Conservation (phyloP, 2,113 vertebrate genomes). For the Megaceryle maxima region DNA sequence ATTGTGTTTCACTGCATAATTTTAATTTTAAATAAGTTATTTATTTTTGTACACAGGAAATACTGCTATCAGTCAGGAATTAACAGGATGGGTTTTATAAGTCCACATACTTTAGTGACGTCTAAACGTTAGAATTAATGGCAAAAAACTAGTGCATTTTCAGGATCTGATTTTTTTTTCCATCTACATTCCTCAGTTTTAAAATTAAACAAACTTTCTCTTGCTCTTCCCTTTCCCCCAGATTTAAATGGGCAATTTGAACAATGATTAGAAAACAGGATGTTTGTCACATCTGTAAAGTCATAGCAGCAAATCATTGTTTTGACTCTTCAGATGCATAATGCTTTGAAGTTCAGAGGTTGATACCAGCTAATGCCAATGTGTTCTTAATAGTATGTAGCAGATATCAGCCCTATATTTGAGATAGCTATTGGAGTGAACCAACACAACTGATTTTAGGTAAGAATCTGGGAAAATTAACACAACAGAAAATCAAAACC, state of each 20-base stretch:
- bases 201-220: not conserved
- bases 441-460: not conserved
- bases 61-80: not conserved
- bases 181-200: not conserved
- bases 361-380: not conserved
- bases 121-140: not conserved
- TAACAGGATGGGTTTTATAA: not conserved
- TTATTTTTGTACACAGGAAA: not conserved
- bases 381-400: not conserved
- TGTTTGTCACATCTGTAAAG: not conserved
- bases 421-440: not conserved
- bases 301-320: not conserved
- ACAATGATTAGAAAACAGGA: not conserved
- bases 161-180: not conserved
- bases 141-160: not conserved
- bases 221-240: not conserved
- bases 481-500: not conserved
- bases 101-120: not conserved
- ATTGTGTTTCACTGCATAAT: not conserved
- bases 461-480: not conserved
- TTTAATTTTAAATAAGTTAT: not conserved
- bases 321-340: not conserved
- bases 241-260: not conserved
- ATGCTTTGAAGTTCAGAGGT: not conserved
- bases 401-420: not conserved